A percentile compares a stretch with the other conserved stretches of the same genome.
These are phyloP conservation scores for Eciton burchellii DNA, from an alignment of 1,140 invertebrate species.

Conservation along the genomic window DNA sequence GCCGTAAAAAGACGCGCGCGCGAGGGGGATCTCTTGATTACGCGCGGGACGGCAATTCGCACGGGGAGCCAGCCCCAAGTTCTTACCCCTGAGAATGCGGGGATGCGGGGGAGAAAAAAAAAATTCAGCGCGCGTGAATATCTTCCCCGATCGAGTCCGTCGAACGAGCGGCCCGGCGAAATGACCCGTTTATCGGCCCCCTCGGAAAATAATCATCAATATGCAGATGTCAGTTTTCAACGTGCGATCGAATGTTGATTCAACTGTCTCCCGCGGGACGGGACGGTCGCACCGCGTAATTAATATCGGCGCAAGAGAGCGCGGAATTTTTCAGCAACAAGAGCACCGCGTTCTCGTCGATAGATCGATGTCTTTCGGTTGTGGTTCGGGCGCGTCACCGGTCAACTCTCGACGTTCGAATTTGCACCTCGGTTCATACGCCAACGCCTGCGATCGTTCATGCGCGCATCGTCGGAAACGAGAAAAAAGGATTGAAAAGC, in stretches of 20 bases:
- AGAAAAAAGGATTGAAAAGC: conserved; percentile 16
- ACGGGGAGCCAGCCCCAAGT: background rate
- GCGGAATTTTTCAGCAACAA: conserved; percentile 5
- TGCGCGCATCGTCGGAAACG: conserved; percentile 3
- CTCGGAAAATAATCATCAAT: background rate
- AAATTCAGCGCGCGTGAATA: background rate
- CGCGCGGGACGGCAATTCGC: conserved; percentile 21
- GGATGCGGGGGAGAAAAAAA: conserved; percentile 20
- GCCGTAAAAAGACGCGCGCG: conserved; percentile 54
- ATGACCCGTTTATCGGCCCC: background rate
- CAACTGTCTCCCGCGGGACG: background rate
- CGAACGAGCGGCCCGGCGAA: background rate
- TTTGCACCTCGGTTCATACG: conserved; percentile 22
- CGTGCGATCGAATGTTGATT: conserved; percentile 32
- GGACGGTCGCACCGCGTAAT: background rate
- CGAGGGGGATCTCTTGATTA: conserved; percentile 60
- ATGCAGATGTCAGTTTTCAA: conserved; percentile 39
- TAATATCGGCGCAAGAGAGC: conserved; percentile 18
- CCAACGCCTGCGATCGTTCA: background rate
- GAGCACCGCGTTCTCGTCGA: background rate
- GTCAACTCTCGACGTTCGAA: conserved; percentile 40
- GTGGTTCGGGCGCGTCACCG: background rate
- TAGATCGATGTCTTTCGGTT: conserved; percentile 37
- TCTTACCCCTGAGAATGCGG: conserved; percentile 2
- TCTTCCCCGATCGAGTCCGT: background rate